Base-by-base conservation (phyloP, 1,140 invertebrate genomes). In the Manduca sexta region DNA sequence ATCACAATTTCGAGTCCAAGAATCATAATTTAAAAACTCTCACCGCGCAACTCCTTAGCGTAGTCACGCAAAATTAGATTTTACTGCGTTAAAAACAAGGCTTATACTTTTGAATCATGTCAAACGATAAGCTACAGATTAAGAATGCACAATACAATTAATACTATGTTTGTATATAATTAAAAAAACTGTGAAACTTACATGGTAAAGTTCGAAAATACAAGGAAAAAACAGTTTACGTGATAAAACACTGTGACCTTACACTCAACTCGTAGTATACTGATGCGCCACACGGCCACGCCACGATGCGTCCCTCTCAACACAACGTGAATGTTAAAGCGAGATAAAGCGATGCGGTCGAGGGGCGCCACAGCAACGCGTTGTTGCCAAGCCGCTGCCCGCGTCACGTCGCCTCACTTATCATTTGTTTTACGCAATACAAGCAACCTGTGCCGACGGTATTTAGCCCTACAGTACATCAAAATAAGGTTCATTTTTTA, bases 161-260 rank as follows among this genome's bases (percentile, higher is more conserved):
- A 26, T 5, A 26, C 1, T 26, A 26, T 26, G 21, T 5, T 26
- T 1, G 21, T 26, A 26, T 26, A 8, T 26, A n/a, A n/a, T n/a
- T n/a, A 26, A 26, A 26, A 21, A 26, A 26, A 26, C 4, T 8
- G 8, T 26, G 21, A 26, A 26, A 26, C 21, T 26, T 26, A 26
- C 21, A 26, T 26, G 21, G 8, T 26, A 26, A 26, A 26, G 21
- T 26, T 26, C 21, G 8, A 26, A 26, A 26, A 26, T 26, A 26
- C 21, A 26, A 26, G 21, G 21, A 26, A 26, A 26, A 26, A 3
- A 26, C 21, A 26, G 21, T 49, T 57, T 40, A 38, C 38, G 16
- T 42, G 52, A 49, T 29, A 64, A 50, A 56, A 58, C 58, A 45
- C 50, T 49, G 48, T 61, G 53, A 61, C 53, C 53, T 61, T 59